Evolutionary conservation across 2,113 vertebrate genomes (phyloP).

Genomic region (Zosterops pallidus): DNA sequence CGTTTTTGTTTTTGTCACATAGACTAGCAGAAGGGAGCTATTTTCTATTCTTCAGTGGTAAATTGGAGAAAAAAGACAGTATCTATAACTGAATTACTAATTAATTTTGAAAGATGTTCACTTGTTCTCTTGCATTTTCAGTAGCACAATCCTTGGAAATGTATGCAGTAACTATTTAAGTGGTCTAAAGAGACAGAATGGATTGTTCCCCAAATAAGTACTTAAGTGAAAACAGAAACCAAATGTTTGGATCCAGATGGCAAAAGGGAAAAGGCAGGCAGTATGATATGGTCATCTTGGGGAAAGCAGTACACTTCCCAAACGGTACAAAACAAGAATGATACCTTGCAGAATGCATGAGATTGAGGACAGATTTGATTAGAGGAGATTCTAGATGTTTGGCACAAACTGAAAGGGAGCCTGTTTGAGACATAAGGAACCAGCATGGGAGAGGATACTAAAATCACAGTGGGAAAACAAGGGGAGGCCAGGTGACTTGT

Average conservation of each 20-base stretch:
- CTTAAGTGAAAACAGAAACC: background rate
- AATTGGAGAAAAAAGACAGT: background rate
- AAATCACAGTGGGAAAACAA: slow-evolving; percentile 21
- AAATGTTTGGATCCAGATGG: background rate
- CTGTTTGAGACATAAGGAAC: slow-evolving; percentile 21
- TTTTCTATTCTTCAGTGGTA: background rate
- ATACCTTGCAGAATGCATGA: background rate
- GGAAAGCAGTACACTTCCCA: background rate
- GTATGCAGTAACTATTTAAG: background rate
- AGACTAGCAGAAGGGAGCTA: background rate
- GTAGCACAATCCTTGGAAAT: background rate
- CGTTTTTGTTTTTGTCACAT: background rate
- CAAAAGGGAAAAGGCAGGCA: background rate
- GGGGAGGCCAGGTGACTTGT: background rate
- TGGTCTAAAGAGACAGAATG: background rate
- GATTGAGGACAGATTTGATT: background rate
- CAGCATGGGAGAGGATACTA: slow-evolving; percentile 41
- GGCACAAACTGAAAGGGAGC: background rate
- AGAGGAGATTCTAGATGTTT: background rate
- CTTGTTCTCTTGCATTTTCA: background rate
- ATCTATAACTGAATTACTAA: background rate
- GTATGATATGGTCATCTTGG: background rate
- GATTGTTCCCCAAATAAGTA: background rate
- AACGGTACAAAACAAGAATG: background rate
- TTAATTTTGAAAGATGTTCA: background rate